Evolutionary conservation across 1,140 invertebrate genomes (phyloP).

Genomic region (Steinernema khuongi): DNA sequence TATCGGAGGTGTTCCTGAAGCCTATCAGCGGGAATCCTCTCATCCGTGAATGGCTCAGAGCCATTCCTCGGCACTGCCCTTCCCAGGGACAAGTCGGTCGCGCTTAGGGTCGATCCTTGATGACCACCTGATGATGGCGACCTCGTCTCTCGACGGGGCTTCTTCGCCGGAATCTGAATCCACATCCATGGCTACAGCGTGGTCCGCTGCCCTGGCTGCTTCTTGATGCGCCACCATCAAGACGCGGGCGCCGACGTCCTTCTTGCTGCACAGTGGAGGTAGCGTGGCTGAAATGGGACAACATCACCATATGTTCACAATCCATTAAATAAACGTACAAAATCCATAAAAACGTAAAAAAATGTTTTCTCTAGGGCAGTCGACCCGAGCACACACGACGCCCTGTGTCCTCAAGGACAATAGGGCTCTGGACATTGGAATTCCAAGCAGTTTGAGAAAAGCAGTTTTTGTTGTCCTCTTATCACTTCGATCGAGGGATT

Average conservation of each 20-base stretch:
- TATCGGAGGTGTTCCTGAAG: conserved; percentile 96
- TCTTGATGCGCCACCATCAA: conserved; percentile 50
- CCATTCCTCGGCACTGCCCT: conserved; percentile 74
- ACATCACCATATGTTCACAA: too few species aligned
- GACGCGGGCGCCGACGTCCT: conserved; percentile 53
- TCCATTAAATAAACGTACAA: too few species aligned
- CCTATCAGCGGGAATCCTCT: conserved; percentile 90
- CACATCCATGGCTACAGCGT: conserved; percentile 55
- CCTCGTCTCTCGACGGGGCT: not conserved
- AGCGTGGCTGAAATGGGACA: conserved; percentile 46
- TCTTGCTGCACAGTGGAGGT: conserved; percentile 51
- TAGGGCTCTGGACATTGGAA: too few species aligned
- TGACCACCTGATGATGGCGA: conserved; percentile 67
- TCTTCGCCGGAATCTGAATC: conserved; percentile 51
- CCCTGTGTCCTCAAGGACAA: too few species aligned
- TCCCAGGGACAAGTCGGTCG: conserved; percentile 27
- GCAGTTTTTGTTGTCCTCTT: too few species aligned
- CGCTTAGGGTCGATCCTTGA: conserved; percentile 80
- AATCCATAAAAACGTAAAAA: too few species aligned
- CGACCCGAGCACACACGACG: too few species aligned
- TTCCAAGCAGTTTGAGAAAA: too few species aligned
- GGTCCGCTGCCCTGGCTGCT: conserved; percentile 49
- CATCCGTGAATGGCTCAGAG: conserved; percentile 92
- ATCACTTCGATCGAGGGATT: too few species aligned
- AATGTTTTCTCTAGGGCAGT: too few species aligned